Evolutionary conservation across 2,888 invertebrate genomes (phyloP), one percentile per base, ranked within the genome.

Genomic region (Troides oblongomaculatus): DNA sequence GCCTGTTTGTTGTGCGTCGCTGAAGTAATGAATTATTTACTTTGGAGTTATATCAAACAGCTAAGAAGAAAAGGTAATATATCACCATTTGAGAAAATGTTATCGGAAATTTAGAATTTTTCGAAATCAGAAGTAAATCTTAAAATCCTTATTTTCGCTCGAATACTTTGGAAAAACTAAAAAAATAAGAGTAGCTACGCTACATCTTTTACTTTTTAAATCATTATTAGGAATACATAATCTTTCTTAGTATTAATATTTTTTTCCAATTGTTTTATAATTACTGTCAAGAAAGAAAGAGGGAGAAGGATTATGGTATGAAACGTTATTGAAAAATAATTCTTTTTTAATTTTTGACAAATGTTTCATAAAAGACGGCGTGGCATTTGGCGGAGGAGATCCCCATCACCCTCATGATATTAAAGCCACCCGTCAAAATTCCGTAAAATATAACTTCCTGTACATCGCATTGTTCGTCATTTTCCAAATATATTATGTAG

Each of bases 11-110:
- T 81, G 79, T 80, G 77, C 74, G 77, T 80, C 78, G 74, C 74
- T 74, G 75, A 79, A 80, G 80, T 85, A 82, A 87, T 88, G 85
- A 87, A 88, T 88, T 84, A 88, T 88, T 88, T 85, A 88, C 61
- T 66, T 68, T 68, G 53, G 62, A 68, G 39, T 56, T 62, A n/a
- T 53, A 58, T 64, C 53, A 8, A n/a, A 53, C 53, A 14, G 12
- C 14, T 46, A 46, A 46, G 46, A 43, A 43, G 8, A 50, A 50
- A 12, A 14, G 50, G 14, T 50, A 50, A 43, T 8, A 46, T 46
- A 46, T 46, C 2, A 46, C 14, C 46, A 46, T 14, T 3, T 46
- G 1, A 46, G 0, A 46, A 14, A 46, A 14, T 14, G 53, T 6
- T 53, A 12, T 17, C n/a, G 18, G n/a, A 18, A 3, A 12, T 53